Percentiles rank a stretch among this genome's conserved stretches.
Evolutionary conservation across 2,797 vertebrate species (phyloP).

Genomic region (Gastrophryne carolinensis): DNA sequence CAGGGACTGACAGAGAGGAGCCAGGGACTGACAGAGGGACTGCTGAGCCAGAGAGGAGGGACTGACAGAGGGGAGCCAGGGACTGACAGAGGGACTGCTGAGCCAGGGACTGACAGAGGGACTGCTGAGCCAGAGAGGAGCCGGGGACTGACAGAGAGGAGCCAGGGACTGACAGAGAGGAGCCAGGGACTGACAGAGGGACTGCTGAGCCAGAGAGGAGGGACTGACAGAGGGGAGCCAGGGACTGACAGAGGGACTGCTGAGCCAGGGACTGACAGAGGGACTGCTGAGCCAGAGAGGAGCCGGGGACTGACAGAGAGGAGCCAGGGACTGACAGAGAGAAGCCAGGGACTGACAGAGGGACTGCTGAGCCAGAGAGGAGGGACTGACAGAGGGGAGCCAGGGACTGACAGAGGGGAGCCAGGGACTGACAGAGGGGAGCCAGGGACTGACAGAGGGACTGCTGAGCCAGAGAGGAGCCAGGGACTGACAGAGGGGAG

Average conservation of each 20-base stretch:
- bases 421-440: constrained; percentile 65
- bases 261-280: neutral
- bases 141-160: neutral
- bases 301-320: neutral
- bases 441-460: neutral
- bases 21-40: neutral
- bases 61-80: no score
- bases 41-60: neutral
- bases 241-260: neutral
- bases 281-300: neutral
- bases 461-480: neutral
- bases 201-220: neutral
- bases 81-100: neutral
- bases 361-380: neutral
- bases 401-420: no score
- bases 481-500: no score
- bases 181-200: constrained; percentile 8
- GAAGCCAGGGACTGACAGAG: neutral
- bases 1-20: constrained; percentile 65
- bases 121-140: neutral
- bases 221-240: no score
- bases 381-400: no score
- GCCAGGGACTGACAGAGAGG: constrained; percentile 66
- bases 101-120: neutral
- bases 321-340: neutral